Base-by-base conservation (phyloP, 2,888 invertebrate genomes). In the Oscheius sp. region DNA sequence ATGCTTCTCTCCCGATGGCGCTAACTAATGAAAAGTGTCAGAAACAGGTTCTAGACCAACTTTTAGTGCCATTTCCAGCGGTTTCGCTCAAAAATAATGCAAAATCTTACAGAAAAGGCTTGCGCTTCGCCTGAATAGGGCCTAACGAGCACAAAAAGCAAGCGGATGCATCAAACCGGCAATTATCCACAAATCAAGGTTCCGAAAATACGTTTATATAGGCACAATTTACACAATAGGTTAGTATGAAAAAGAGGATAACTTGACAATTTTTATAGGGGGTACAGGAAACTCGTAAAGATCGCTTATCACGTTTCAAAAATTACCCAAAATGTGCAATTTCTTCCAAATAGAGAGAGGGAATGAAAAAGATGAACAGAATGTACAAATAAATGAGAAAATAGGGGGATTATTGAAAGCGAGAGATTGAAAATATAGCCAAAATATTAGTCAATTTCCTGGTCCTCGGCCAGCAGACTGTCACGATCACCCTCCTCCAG, bases 401-500 rank as follows among this genome's bases (percentile, higher is more conserved):
- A 1, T 35, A 50, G 2, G 29, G 58, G 42, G 32, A 33, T 58
- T 58, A 68, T 51, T 48, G 21, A 21, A 21, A 21, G 21, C 21
- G 42, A 42, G 42, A 42, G 58, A n/a, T 9, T 33, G 29, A 11
- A 29, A 42, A 42, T 1, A 2, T 35, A 50, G 9, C 2, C 32
- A 37, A 32, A n/a, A 42, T 55, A 66, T 51, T 51, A 29, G 10
- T 63, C 63, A 48, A 48, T 48, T 55, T 66, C 37, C 11, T 58
- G 63, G 21, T 76, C 70, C 11, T 81, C 76, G 59, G 73, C 72
- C 33, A 81, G 59, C 32, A 76, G 75, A 32, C 78, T 76, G 51
- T 81, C 74, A n/a, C 76, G 76, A 32, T 79, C 79, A 37, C 74
- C 75, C 29, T 70, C 66, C 42, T 76, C 76, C 33, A 79, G 21